Evolutionary conservation across 2,113 vertebrate genomes (phyloP), one percentile per base, ranked within the genome.

Genomic region (Xenotilapia leptura): DNA sequence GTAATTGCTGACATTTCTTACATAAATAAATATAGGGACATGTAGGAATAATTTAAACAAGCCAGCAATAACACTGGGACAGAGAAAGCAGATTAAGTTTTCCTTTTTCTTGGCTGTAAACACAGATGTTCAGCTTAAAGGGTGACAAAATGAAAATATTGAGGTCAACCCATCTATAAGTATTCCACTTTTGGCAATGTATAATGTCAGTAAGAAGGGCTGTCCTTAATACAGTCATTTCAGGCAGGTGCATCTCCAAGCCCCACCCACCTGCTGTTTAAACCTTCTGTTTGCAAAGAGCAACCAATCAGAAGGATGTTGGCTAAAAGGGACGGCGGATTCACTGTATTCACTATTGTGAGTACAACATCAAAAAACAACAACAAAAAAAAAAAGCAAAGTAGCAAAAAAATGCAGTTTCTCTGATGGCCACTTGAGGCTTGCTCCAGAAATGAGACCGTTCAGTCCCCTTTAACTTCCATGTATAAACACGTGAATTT

Each of bases 321-420:
- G 14, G 42, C 3, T 47, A 47, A 75, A 75, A 26, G 21, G 38
- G 14, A 26, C 1, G 9, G 13, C 0, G 0, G 23, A 28, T 10
- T 28, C 68, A 3, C 9, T 21, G 33, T 65, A 47, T 26, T 47
- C 40, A 17, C 68, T 26, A 9, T 45, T 0, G 23, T 75, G 21
- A 75, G 14, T 28, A 45, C 68, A 45, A 26, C 5, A 45, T 45
- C 38, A 73, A 17, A 26, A 26, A 26, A 26, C 21, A 21, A 21
- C 21, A 21, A 21, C 21, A 21, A 21, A 33, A 11, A 7, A 19
- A 36, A 36, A 1, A 65, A 4, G 8, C 21, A 45, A 3, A 45
- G 40, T 6, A 75, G 40, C 40, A 73, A 47, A 47, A 42, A 75
- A 28, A 0, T 28, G 70, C 14, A 47, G 14, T 47, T 75, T 10